A percentile compares a stretch with the other conserved stretches of the same genome.
Conservation (phyloP, 1,140 invertebrate genomes). For the Drosophila virilis region DNA sequence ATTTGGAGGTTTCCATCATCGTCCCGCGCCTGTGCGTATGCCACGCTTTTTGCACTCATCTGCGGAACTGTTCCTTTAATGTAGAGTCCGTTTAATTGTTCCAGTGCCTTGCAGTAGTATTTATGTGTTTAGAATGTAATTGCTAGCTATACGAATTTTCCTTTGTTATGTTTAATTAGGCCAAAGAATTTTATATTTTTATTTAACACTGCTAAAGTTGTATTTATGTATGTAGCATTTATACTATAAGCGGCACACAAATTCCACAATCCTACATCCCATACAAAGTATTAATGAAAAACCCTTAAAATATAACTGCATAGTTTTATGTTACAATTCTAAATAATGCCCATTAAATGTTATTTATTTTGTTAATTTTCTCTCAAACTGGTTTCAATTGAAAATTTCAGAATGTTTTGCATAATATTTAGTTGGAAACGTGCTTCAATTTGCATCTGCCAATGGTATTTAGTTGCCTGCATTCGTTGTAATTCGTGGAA, state of each 20-base stretch:
- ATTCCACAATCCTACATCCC: slow-evolving; percentile 8
- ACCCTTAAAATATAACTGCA: slow-evolving; percentile 11
- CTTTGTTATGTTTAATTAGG: slow-evolving; percentile 24
- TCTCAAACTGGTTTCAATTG: slow-evolving; percentile 16
- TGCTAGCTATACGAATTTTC: slow-evolving; percentile 4
- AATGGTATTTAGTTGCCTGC: slow-evolving; percentile 26
- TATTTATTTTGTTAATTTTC: slow-evolving; percentile 12
- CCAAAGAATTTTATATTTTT: slow-evolving; percentile 27
- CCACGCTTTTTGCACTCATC: slow-evolving; percentile 13
- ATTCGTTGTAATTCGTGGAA: slow-evolving; percentile 19
- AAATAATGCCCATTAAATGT: slow-evolving; percentile 24
- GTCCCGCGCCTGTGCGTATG: slow-evolving; percentile 6
- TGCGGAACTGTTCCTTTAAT: neutral
- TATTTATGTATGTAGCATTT: neutral
- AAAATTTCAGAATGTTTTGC: slow-evolving; percentile 32
- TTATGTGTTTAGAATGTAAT: neutral
- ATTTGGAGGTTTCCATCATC: neutral
- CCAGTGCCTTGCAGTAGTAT: slow-evolving; percentile 20
- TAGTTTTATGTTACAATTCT: slow-evolving; percentile 20
- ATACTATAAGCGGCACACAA: neutral
- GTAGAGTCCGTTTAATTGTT: neutral
- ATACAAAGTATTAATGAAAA: slow-evolving; percentile 35
- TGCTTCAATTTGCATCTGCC: slow-evolving; percentile 45
- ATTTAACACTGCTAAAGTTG: slow-evolving; percentile 8
- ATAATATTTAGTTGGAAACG: slow-evolving; percentile 32